Evolutionary conservation across 2,797 vertebrate genomes (phyloP).

Genomic region (Sylvilagus floridanus): DNA sequence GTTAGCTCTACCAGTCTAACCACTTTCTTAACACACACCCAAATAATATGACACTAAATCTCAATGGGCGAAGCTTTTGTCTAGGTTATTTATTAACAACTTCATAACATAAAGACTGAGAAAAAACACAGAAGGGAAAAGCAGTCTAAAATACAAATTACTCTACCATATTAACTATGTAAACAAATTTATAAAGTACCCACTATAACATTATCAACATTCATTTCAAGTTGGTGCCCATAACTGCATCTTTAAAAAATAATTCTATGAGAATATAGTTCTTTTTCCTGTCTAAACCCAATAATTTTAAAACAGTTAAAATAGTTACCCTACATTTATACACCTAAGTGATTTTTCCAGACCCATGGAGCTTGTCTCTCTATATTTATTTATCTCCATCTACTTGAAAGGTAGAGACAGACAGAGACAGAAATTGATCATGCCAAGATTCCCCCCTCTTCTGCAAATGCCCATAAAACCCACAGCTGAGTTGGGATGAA

Average conservation of each 20-base stretch:
- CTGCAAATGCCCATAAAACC: too few relatives aligned
- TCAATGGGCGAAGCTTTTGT: conserved; percentile 60
- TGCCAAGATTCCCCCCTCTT: too few relatives aligned
- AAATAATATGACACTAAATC: conserved; percentile 62
- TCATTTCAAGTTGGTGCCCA: neutral
- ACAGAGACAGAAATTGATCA: too few relatives aligned
- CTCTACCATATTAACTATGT: neutral
- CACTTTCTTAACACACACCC: conserved; percentile 69
- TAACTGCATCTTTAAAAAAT: conserved; percentile 6
- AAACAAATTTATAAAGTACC: conserved; percentile 32
- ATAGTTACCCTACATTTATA: conserved; percentile 17
- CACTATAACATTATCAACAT: conserved; percentile 44
- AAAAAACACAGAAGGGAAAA: conserved; percentile 37
- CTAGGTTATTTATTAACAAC: conserved; percentile 70
- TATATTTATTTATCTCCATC: too few relatives aligned
- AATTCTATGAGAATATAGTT: neutral
- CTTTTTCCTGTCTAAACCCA: conserved; percentile 14
- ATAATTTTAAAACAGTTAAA: conserved; percentile 40
- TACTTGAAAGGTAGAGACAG: too few relatives aligned
- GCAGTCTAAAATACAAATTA: conserved; percentile 37
- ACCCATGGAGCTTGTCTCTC: neutral
- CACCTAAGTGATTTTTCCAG: conserved; percentile 32
- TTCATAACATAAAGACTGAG: conserved; percentile 18
- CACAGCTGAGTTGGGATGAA: too few relatives aligned
- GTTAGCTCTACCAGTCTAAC: conserved; percentile 70